Conservation (phyloP, 2,888 invertebrate genomes). For the Macaria liturata region DNA sequence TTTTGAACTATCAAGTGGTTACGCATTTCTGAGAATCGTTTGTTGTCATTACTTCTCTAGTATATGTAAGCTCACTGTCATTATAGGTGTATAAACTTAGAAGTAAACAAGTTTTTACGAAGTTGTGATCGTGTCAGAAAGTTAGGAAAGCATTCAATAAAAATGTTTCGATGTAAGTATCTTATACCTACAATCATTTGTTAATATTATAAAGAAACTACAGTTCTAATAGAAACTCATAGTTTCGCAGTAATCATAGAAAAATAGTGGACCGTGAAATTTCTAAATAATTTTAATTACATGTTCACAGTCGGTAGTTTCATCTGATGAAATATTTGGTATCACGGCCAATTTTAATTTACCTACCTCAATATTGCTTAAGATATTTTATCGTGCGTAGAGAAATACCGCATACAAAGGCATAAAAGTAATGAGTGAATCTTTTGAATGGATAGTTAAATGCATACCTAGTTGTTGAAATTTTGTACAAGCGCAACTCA, state of each 20-base stretch:
- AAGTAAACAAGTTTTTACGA: not conserved
- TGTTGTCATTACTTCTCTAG: no score
- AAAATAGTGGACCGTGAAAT: constrained; percentile 50
- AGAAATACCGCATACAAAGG: not conserved
- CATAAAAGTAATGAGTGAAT: not conserved
- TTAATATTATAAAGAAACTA: constrained; percentile 25
- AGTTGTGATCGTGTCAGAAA: not conserved
- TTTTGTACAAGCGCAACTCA: no score
- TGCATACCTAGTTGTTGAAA: no score
- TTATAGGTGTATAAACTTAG: no score
- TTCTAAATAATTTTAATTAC: constrained; percentile 48
- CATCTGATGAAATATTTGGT: constrained; percentile 16
- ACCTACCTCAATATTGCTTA: no score
- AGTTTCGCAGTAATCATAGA: constrained; percentile 26
- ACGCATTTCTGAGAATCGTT: no score
- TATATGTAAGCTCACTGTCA: no score
- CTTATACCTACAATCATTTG: constrained; percentile 22
- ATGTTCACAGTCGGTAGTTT: constrained; percentile 21
- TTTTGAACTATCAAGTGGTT: no score
- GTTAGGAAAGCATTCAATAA: no score
- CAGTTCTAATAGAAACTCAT: constrained; percentile 12
- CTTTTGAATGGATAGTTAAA: not conserved
- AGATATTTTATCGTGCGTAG: constrained; percentile 3
- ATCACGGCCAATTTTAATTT: constrained; percentile 6
- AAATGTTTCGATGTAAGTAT: not conserved